Evolutionary conservation across 2,797 vertebrate genomes (phyloP).

Genomic region (Lateolabrax maculatus): DNA sequence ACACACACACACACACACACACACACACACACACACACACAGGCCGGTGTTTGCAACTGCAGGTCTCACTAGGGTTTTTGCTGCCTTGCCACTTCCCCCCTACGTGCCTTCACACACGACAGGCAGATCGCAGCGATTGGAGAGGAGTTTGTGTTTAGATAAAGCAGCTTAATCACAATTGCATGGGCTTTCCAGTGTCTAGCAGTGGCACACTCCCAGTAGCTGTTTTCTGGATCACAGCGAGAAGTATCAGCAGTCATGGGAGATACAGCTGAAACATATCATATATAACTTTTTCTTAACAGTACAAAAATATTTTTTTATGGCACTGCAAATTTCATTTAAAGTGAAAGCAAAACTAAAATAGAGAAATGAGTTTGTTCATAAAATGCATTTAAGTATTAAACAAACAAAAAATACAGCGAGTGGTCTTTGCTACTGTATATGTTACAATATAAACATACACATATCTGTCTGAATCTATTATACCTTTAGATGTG

Average conservation of each 20-base stretch:
- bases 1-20: neutral
- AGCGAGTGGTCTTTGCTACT: neutral
- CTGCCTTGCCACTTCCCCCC: constrained; percentile 54
- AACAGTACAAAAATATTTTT: neutral
- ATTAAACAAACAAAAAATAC: neutral
- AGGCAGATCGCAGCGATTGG: constrained; percentile 69
- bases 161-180: constrained; percentile 72
- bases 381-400: neutral
- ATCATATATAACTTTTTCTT: neutral
- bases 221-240: constrained; percentile 22
- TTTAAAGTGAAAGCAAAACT: constrained; percentile 11
- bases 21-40: neutral
- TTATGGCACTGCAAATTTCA: neutral
- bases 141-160: constrained; percentile 77
- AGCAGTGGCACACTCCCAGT: constrained; percentile 21
- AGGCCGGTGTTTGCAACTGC: constrained; percentile 28
- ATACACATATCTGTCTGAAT: neutral
- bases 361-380: neutral
- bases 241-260: constrained; percentile 12
- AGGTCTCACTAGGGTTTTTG: constrained; percentile 53
- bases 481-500: constrained; percentile 1
- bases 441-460: neutral
- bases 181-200: constrained; percentile 55
- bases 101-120: constrained; percentile 72
- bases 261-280: neutral